A percentile compares a stretch with the other conserved stretches of the same genome.
phyloP scores from a whole-genome alignment of 2,113 vertebrate genomes.

The Cottus gobio region DNA sequence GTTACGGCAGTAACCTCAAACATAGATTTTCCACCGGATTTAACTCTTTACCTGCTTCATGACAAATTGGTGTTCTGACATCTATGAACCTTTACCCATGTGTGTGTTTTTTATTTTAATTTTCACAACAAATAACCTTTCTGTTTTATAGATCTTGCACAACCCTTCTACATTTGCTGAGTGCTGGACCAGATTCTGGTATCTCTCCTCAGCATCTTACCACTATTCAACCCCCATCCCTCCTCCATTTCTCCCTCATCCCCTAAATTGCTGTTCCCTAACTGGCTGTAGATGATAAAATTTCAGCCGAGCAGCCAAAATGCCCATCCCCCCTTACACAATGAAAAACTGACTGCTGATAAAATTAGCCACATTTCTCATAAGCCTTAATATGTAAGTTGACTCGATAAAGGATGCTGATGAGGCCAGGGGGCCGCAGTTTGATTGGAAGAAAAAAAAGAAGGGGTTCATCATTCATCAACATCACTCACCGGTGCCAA shows the following conservation, averaged over 20 bases:
- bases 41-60: constrained; percentile 41
- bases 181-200: constrained; percentile 17
- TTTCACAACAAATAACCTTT: constrained; percentile 26
- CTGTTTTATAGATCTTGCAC: constrained; percentile 21
- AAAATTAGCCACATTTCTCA: constrained; percentile 88
- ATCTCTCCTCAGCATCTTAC: constrained; percentile 70
- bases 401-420: constrained; percentile 86
- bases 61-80: constrained; percentile 40
- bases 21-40: constrained; percentile 38
- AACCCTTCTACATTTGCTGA: constrained; percentile 33
- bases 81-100: constrained; percentile 29
- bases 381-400: constrained; percentile 91
- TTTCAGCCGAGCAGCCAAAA: constrained; percentile 73
- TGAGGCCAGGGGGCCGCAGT: constrained; percentile 29
- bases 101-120: constrained; percentile 22
- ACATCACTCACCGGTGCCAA: constrained; percentile 85
- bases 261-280: constrained; percentile 74
- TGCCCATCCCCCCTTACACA: constrained; percentile 20
- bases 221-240: constrained; percentile 43
- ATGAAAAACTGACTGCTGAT: constrained; percentile 80
- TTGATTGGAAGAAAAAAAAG: constrained; percentile 27
- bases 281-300: constrained; percentile 82
- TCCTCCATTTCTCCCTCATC: constrained; percentile 46
- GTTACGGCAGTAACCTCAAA: constrained; percentile 40
- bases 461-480: constrained; percentile 60